phyloP scores from a whole-genome alignment of 2,113 vertebrate genomes.

The Chamaetylas fuelleborni region DNA sequence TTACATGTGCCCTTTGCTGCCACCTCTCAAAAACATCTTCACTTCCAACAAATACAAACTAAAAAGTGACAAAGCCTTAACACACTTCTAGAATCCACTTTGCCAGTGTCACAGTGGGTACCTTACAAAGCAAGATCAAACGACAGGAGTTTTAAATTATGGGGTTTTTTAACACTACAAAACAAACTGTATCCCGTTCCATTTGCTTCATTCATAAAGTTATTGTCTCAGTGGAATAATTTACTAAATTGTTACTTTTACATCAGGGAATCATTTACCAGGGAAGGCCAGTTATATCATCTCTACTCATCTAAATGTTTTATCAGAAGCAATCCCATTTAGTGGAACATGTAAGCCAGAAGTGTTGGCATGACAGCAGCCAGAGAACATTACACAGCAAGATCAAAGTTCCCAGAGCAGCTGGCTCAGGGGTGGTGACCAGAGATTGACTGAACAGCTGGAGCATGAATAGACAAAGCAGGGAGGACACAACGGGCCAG shows the following conservation, averaged over 20 bases:
- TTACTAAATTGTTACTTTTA: background rate
- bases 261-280: background rate
- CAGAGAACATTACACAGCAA: background rate
- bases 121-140: background rate
- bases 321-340: background rate
- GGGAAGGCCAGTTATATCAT: background rate
- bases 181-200: background rate
- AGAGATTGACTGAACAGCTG: background rate
- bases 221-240: background rate
- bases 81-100: background rate
- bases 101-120: slow-evolving; percentile 2
- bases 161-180: background rate
- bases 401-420: background rate
- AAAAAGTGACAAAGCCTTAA: background rate
- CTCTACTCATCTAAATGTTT: background rate
- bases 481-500: background rate
- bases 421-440: background rate
- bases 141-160: background rate
- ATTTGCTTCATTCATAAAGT: background rate
- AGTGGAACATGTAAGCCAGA: background rate
- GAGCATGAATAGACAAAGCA: background rate
- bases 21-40: background rate
- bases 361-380: background rate
- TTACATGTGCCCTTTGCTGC: background rate
- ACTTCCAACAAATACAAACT: background rate